phyloP scores from a whole-genome alignment of 2,113 vertebrate species.

The Arizona elegans region DNA sequence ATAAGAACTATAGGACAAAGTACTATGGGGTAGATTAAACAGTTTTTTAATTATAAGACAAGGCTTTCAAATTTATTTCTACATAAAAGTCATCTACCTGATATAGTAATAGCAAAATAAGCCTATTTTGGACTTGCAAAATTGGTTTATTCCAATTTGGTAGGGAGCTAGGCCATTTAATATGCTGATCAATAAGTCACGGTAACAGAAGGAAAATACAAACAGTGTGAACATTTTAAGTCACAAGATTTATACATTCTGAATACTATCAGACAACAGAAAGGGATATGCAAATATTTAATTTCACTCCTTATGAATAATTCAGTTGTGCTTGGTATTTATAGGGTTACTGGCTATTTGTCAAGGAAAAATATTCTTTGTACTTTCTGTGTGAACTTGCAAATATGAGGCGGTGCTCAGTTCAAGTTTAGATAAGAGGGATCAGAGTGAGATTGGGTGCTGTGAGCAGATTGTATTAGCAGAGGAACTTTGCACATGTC shows the following conservation, averaged over 20 bases:
- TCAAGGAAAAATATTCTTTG: background rate
- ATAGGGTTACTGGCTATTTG: background rate
- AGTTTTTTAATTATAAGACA: background rate
- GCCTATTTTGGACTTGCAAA: background rate
- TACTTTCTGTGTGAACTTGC: background rate
- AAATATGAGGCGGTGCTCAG: background rate
- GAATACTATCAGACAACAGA: background rate
- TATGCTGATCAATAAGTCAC: background rate
- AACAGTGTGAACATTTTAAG: background rate
- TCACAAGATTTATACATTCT: background rate
- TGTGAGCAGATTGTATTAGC: background rate
- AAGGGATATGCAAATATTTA: background rate
- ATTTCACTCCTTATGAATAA: background rate
- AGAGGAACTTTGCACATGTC: background rate
- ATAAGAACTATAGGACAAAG: background rate
- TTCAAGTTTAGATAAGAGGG: background rate
- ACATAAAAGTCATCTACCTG: background rate
- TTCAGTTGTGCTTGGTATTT: background rate
- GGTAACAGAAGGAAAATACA: background rate
- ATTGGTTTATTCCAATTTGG: background rate
- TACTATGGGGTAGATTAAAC: background rate
- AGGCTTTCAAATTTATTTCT: background rate
- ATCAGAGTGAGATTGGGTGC: background rate
- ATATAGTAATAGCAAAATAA: background rate
- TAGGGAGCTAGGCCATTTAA: background rate